phyloP scores from a whole-genome alignment of 2,797 vertebrate genomes.

The Syndactyla subalaris region DNA sequence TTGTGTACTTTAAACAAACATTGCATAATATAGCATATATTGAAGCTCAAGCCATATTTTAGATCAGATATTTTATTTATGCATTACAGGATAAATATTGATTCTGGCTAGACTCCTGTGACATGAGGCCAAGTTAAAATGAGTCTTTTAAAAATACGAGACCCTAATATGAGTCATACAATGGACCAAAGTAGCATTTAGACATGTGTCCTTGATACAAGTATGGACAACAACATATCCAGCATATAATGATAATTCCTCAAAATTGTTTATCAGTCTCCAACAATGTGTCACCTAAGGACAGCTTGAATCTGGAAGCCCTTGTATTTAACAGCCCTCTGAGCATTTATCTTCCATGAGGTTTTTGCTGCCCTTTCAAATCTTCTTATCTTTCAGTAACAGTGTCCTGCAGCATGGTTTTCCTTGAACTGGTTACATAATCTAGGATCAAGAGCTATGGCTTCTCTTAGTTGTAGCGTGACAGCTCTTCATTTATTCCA shows the following conservation, averaged over 20 bases:
- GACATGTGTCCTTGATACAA: neutral
- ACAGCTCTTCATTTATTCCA: neutral
- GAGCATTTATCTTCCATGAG: neutral
- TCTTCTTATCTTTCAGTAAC: neutral
- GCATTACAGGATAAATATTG: conserved; percentile 24
- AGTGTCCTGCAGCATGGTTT: neutral
- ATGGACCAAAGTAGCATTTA: neutral
- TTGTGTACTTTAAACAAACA: conserved; percentile 9
- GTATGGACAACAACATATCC: neutral
- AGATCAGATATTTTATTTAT: conserved; percentile 15
- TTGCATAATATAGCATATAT: neutral
- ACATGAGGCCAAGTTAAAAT: neutral
- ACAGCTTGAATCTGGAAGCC: neutral
- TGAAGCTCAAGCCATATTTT: neutral
- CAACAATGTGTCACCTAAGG: neutral
- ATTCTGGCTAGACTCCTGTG: neutral
- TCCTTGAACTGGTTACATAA: neutral
- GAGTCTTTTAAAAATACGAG: neutral
- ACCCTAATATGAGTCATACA: neutral
- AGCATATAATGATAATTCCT: neutral
- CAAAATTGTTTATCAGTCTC: neutral
- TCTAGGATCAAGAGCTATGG: neutral
- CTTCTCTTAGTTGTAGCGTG: neutral
- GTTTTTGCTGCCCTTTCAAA: neutral
- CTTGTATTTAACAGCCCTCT: neutral